phyloP scores from a whole-genome alignment of 1,140 invertebrate species.

The Sitodiplosis mosellana region DNA sequence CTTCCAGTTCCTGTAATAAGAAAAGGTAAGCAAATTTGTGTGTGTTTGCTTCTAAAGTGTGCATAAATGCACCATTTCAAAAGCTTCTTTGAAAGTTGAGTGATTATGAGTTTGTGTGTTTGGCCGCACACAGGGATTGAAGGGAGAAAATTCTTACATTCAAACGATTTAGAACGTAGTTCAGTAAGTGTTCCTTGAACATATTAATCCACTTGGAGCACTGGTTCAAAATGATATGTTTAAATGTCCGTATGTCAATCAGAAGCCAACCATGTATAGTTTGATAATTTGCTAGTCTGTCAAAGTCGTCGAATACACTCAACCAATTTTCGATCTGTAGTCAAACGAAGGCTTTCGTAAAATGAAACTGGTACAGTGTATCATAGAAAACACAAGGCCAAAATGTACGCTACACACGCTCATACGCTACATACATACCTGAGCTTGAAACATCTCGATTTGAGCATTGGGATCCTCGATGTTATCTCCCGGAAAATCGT shows the following conservation, averaged over 20 bases:
- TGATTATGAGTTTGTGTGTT: no score
- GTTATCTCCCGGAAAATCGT: not conserved
- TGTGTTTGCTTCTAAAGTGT: no score
- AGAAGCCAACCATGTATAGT: not conserved
- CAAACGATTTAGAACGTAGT: not conserved
- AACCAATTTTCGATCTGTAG: not conserved
- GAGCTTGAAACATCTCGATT: no score
- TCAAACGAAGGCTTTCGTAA: not conserved
- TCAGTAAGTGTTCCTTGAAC: not conserved
- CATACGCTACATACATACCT: no score
- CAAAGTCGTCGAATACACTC: not conserved
- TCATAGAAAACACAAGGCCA: no score
- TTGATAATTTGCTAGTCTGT: not conserved
- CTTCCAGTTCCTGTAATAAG: slow-evolving; percentile 34
- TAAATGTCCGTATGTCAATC: not conserved
- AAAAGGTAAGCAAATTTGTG: no score
- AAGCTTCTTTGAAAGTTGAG: no score
- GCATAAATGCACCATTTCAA: no score
- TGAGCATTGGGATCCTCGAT: no score
- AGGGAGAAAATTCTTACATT: not conserved
- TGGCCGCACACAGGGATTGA: no score
- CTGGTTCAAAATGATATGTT: not conserved
- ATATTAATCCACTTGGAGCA: not conserved
- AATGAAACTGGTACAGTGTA: no score
- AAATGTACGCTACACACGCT: no score